A percentile compares a stretch with the other conserved stretches of the same genome.
phyloP scores from a whole-genome alignment of 2,113 vertebrate species.

The Psammodynastes pulverulentus region DNA sequence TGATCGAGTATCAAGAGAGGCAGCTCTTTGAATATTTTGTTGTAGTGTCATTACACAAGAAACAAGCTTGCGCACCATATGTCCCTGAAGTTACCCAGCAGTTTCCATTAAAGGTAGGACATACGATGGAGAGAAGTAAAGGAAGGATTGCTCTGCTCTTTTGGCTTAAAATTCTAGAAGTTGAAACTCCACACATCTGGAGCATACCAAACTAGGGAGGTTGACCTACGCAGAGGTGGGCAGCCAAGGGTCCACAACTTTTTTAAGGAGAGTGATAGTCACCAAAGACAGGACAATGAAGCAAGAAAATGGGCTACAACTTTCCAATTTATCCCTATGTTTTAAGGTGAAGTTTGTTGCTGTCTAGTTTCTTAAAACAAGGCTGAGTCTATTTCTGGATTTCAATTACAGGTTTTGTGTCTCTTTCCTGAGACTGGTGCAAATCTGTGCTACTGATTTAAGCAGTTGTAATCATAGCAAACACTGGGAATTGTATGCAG shows the following conservation, averaged over 20 bases:
- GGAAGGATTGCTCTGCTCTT: not conserved
- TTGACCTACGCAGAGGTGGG: not conserved
- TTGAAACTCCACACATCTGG: not conserved
- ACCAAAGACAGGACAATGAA: not conserved
- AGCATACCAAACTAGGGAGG: not conserved
- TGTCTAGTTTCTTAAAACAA: not conserved
- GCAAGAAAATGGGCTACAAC: not conserved
- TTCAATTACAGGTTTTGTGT: not conserved
- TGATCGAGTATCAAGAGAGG: constrained; percentile 85
- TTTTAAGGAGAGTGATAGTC: not conserved
- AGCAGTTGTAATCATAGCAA: not conserved
- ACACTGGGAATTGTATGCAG: not conserved
- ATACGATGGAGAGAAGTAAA: not conserved
- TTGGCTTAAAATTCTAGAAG: not conserved
- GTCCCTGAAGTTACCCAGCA: constrained; percentile 94
- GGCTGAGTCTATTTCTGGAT: not conserved
- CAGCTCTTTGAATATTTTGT: constrained; percentile 95
- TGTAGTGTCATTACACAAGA: constrained; percentile 90
- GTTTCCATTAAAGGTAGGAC: constrained; percentile 87
- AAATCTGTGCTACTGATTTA: not conserved
- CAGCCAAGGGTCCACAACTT: not conserved
- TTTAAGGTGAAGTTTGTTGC: not conserved
- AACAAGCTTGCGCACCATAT: constrained; percentile 85
- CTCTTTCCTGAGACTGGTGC: not conserved
- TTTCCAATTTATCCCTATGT: not conserved